Conservation (phyloP, 2,888 invertebrate species). For the Odontocerum albicorne region DNA sequence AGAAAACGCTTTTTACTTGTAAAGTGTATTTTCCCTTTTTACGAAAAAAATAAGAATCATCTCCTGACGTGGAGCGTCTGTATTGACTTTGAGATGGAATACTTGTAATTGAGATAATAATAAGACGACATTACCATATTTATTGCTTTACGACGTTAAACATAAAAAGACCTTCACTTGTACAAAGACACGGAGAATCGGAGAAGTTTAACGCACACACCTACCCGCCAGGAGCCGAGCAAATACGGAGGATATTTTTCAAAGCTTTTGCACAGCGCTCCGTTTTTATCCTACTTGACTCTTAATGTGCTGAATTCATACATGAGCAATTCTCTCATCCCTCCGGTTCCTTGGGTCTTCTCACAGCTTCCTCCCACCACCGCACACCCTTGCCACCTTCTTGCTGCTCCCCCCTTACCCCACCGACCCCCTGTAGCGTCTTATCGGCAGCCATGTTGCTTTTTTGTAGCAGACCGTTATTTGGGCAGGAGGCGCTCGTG, state of each 20-base stretch:
- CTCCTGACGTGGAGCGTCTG: no score
- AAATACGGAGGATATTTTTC: conserved; percentile 50
- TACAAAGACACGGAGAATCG: conserved; percentile 14
- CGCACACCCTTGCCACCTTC: conserved; percentile 5
- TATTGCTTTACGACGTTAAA: not conserved
- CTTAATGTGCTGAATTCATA: conserved; percentile 74
- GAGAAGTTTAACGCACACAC: conserved; percentile 3
- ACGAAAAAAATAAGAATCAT: no score
- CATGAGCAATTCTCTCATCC: conserved; percentile 58
- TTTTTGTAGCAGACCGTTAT: conserved; percentile 34
- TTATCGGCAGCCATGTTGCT: conserved; percentile 35
- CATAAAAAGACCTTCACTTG: conserved; percentile 22
- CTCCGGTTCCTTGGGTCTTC: conserved; percentile 17
- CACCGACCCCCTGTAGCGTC: conserved; percentile 25
- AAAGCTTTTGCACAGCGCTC: conserved; percentile 50
- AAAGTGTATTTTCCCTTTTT: no score
- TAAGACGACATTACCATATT: conserved; percentile 5
- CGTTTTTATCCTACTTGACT: conserved; percentile 64
- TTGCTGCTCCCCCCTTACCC: conserved; percentile 1
- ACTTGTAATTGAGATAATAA: conserved; percentile 8
- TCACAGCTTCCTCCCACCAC: conserved; percentile 2
- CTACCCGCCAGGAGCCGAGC: conserved; percentile 12
- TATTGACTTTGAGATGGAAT: no score
- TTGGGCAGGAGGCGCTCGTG: conserved; percentile 30
- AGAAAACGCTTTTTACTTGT: no score